Evolutionary conservation across 2,797 vertebrate species (phyloP).

Genomic region (Vireo griseus): DNA sequence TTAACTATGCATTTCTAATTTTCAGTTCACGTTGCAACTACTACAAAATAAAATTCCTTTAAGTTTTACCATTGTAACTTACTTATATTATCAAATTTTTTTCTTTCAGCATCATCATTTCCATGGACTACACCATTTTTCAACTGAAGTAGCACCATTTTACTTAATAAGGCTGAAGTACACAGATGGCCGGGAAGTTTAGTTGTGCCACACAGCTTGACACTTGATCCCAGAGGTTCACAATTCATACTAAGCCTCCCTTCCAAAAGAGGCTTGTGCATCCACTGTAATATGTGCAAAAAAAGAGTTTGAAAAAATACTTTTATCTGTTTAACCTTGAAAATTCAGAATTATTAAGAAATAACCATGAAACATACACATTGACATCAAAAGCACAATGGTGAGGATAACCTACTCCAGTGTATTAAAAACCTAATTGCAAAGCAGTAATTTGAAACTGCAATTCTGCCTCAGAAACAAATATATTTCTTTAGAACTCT

Average conservation of each 20-base stretch:
- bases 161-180: conserved; percentile 83
- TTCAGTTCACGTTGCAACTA: neutral
- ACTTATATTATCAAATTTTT: conserved; percentile 80
- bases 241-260: conserved; percentile 80
- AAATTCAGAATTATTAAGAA: neutral
- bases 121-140: conserved; percentile 56
- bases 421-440: neutral
- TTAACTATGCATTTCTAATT: neutral
- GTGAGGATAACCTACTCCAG: neutral
- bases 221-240: conserved; percentile 73
- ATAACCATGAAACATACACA: neutral
- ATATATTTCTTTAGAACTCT: neutral
- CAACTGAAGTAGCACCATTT: conserved; percentile 71
- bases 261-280: conserved; percentile 84
- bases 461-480: neutral
- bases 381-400: neutral
- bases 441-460: neutral
- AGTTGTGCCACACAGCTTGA: conserved; percentile 68
- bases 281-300: conserved; percentile 80
- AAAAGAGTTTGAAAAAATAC: neutral
- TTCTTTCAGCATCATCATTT: conserved; percentile 54
- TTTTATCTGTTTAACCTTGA: neutral
- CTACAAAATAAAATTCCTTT: neutral
- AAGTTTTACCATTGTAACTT: conserved; percentile 48
- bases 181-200: conserved; percentile 87